A percentile compares a stretch with the other conserved stretches of the same genome.
Conservation (phyloP, 2,797 vertebrate genomes). For the Mycteria americana region DNA sequence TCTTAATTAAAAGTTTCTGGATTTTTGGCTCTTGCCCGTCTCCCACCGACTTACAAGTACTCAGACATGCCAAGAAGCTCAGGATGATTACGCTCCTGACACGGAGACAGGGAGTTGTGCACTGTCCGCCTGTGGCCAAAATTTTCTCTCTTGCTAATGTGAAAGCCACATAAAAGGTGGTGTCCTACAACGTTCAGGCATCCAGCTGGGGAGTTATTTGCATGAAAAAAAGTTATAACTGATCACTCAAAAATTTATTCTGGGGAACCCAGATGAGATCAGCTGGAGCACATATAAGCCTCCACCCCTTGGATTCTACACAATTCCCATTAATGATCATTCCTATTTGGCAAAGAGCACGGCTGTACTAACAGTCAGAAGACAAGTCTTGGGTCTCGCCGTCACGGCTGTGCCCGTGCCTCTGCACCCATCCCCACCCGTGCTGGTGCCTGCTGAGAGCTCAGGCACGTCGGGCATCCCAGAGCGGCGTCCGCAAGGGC, state of each 20-base stretch:
- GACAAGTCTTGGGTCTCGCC: neutral
- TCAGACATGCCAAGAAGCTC: neutral
- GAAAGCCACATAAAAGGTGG: neutral
- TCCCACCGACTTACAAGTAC: neutral
- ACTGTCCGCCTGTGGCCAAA: neutral
- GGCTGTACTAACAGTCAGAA: neutral
- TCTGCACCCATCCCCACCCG: neutral
- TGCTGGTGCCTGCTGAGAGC: rapidly evolving
- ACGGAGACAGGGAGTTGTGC: neutral
- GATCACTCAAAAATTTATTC: neutral
- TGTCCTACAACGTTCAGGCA: neutral
- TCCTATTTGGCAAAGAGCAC: neutral
- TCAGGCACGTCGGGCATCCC: rapidly evolving
- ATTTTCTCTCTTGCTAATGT: neutral
- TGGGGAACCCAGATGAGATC: neutral
- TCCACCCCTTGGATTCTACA: neutral
- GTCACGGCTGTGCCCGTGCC: rapidly evolving
- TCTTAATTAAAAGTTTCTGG: conserved; percentile 14
- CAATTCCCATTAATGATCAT: neutral
- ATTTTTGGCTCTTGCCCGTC: conserved; percentile 18
- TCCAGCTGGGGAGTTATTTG: neutral
- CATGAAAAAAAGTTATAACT: neutral
- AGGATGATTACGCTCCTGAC: neutral
- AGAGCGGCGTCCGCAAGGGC: rapidly evolving
- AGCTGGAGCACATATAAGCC: neutral